Evolutionary conservation across 2,888 invertebrate species (phyloP).

Genomic region (Ophioninae sp.): DNA sequence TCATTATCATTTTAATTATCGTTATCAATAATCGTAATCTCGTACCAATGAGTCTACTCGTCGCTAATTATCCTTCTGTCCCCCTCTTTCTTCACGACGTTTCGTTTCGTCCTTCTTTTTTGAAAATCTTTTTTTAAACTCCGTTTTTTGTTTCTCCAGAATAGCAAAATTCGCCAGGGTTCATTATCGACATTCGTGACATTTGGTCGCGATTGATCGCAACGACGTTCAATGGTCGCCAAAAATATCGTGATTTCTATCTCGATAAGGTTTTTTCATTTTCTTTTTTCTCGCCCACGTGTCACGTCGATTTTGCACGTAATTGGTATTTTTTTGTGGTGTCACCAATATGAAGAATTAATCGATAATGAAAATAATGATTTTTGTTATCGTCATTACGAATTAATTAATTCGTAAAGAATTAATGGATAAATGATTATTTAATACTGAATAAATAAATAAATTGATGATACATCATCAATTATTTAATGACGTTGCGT

Average conservation of each 20-base stretch:
- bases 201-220: no score
- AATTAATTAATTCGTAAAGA: neutral
- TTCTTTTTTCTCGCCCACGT: constrained; percentile 43
- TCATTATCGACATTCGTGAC: no score
- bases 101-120: constrained; percentile 1
- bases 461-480: neutral
- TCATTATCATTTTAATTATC: constrained; percentile 59
- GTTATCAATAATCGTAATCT: constrained; percentile 56
- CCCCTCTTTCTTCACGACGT: neutral
- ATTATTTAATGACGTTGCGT: no score
- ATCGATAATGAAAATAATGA: constrained; percentile 48
- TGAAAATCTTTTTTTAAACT: neutral
- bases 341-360: constrained; percentile 54
- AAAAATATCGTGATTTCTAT: no score
- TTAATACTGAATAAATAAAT: constrained; percentile 12
- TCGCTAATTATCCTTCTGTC: constrained; percentile 38
- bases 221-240: constrained; percentile 28
- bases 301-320: constrained; percentile 49
- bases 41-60: constrained; percentile 53
- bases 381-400: constrained; percentile 14
- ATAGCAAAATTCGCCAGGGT: no score
- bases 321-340: constrained; percentile 50
- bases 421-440: constrained; percentile 2
- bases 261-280: no score
- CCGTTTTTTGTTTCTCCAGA: no score